These are phyloP conservation scores for Pelecanoides urinatrix DNA, from an alignment of 2,113 vertebrate species.

Conservation along the genomic window DNA sequence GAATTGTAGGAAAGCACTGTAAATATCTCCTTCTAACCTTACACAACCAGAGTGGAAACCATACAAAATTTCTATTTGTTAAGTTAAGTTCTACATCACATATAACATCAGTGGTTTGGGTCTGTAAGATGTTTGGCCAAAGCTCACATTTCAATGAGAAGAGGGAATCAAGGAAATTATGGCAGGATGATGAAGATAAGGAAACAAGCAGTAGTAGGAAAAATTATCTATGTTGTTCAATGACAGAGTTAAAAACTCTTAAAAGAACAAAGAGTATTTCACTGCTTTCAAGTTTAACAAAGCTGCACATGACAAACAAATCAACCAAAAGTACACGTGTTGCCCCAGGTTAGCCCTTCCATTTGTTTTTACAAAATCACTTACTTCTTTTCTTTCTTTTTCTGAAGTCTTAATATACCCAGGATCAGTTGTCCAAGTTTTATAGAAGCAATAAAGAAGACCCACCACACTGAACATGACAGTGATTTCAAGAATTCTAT, in stretches of 20 bases:
- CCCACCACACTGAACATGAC: conserved; percentile 76
- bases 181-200: neutral
- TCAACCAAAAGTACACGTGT: neutral
- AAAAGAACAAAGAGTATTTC: neutral
- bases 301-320: neutral
- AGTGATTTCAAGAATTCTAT: conserved; percentile 69
- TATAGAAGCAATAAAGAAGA: conserved; percentile 88
- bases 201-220: neutral
- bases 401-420: conserved; percentile 86
- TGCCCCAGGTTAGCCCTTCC: neutral
- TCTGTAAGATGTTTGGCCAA: neutral
- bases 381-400: conserved; percentile 89
- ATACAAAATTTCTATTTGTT: neutral
- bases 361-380: neutral
- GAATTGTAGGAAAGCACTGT: neutral
- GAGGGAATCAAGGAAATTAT: neutral
- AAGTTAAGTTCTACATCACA: neutral
- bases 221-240: neutral
- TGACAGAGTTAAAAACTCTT: neutral
- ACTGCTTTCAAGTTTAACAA: neutral
- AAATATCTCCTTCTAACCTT: neutral
- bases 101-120: neutral
- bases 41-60: neutral
- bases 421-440: conserved; percentile 87
- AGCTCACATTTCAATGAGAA: neutral